Evolutionary conservation across 2,113 vertebrate genomes (phyloP).

Genomic region (Cairina moschata): DNA sequence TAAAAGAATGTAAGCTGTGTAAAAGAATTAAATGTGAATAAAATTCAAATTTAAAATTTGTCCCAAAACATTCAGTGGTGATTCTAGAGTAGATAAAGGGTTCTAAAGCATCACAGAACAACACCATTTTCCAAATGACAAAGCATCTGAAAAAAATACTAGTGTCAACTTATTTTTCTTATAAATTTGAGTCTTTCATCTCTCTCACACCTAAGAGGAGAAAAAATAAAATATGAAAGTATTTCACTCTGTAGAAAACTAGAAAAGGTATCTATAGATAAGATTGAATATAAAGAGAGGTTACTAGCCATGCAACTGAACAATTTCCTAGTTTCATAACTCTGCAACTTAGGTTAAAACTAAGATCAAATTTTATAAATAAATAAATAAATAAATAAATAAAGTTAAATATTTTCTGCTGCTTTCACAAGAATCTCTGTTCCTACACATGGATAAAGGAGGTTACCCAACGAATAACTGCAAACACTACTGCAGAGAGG

Average conservation of each 20-base stretch:
- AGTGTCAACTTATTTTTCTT: neutral
- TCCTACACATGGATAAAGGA: neutral
- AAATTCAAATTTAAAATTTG: neutral
- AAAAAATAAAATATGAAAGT: neutral
- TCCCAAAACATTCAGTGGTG: neutral
- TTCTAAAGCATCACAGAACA: neutral
- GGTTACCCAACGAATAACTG: neutral
- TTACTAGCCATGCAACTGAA: neutral
- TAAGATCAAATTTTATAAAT: neutral
- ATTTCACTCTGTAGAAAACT: neutral
- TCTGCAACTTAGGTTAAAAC: neutral
- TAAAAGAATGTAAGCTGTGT: neutral
- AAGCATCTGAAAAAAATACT: neutral
- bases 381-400: neutral
- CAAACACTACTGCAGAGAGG: neutral
- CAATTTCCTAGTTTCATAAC: neutral
- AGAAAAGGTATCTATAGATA: neutral
- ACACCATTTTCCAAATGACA: neutral
- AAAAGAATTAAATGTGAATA: neutral
- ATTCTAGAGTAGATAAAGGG: neutral
- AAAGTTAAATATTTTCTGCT: neutral
- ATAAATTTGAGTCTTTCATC: neutral
- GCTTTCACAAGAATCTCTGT: neutral
- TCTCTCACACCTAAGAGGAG: neutral
- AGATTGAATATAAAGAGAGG: neutral